These are phyloP conservation scores for Chloromyia formosa DNA, from an alignment of 2,888 invertebrate genomes.

Conservation along the genomic window DNA sequence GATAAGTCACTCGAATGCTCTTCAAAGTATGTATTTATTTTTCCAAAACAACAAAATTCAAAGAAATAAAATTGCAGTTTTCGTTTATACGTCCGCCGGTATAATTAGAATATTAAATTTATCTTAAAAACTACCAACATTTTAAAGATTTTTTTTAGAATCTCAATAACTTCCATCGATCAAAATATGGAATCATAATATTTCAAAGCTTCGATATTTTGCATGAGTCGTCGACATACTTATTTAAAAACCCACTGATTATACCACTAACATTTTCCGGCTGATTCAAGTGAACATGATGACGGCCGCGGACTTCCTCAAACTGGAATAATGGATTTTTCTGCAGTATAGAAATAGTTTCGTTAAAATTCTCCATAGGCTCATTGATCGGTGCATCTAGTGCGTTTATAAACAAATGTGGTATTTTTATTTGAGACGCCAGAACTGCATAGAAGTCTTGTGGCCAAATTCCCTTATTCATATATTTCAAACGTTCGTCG, in stretches of 20 bases:
- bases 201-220: not conserved
- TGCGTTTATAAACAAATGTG: slow-evolving; percentile 72
- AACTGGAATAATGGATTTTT: slow-evolving; percentile 68
- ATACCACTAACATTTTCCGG: slow-evolving; percentile 69
- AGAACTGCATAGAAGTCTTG: slow-evolving; percentile 67
- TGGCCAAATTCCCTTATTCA: slow-evolving; percentile 52
- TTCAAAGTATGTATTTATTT: no score
- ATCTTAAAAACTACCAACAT: no score
- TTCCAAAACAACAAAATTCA: no score
- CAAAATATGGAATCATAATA: no score
- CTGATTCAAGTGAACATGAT: slow-evolving; percentile 79
- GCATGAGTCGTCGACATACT: not conserved
- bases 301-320: slow-evolving; percentile 72
- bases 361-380: slow-evolving; percentile 67
- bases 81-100: no score
- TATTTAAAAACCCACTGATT: slow-evolving; percentile 56
- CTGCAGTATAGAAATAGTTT: slow-evolving; percentile 67
- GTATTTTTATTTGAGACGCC: slow-evolving; percentile 69
- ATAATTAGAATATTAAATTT: no score
- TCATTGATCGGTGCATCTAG: slow-evolving; percentile 68
- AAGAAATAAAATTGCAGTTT: no score
- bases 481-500: slow-evolving; percentile 70
- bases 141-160: no score
- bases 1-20: no score
- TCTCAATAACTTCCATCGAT: no score